Evolutionary conservation across 1,140 invertebrate species (phyloP).

Genomic region (Zelostemma sp.): DNA sequence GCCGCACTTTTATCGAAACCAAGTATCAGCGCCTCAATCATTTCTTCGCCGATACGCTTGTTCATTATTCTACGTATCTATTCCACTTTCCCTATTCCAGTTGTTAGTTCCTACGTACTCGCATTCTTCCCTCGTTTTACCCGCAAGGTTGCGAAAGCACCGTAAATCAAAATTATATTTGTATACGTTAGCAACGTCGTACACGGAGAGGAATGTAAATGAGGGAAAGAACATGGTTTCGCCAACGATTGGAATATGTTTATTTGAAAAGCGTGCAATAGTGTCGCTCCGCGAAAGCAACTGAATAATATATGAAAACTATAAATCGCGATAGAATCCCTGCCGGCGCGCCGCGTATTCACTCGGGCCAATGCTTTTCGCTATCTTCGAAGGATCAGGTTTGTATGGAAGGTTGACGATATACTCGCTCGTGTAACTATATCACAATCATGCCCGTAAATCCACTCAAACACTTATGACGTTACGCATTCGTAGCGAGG

Average conservation of each 20-base stretch:
- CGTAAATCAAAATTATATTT: too few relatives aligned
- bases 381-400: slow-evolving; percentile 18
- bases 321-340: not conserved
- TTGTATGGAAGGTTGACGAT: slow-evolving; percentile 16
- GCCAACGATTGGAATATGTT: not conserved
- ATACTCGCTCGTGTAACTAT: slow-evolving; percentile 22
- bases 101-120: too few relatives aligned
- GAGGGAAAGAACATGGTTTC: not conserved
- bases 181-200: too few relatives aligned
- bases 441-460: slow-evolving; percentile 11
- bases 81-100: too few relatives aligned
- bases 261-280: not conserved
- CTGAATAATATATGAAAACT: slow-evolving; percentile 1
- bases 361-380: slow-evolving; percentile 3
- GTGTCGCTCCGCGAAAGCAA: not conserved
- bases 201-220: too few relatives aligned
- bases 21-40: too few relatives aligned
- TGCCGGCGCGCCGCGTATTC: not conserved
- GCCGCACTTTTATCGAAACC: too few relatives aligned
- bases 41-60: too few relatives aligned
- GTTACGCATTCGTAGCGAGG: not conserved
- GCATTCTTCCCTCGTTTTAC: too few relatives aligned
- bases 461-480: slow-evolving; percentile 1
- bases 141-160: too few relatives aligned
- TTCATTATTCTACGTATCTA: too few relatives aligned